These are phyloP conservation scores for Ceyx margarethae DNA, from an alignment of 2,113 vertebrate species.

Conservation along the genomic window DNA sequence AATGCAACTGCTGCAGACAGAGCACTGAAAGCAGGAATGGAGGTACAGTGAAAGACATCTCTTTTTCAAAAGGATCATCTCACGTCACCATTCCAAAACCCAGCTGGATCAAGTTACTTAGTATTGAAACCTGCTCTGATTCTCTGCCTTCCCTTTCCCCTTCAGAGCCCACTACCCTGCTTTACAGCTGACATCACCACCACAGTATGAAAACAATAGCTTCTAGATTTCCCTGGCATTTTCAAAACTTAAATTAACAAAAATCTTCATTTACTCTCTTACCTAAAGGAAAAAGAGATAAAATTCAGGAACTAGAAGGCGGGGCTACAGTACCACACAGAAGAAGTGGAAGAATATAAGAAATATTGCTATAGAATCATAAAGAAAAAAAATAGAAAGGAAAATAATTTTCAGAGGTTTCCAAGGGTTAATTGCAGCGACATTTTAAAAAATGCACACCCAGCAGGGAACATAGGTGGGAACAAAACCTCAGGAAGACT, in stretches of 20 bases:
- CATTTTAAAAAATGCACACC: not conserved
- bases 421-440: not conserved
- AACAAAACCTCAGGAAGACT: not conserved
- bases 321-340: not conserved
- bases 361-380: not conserved
- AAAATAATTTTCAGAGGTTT: not conserved
- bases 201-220: not conserved
- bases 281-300: not conserved
- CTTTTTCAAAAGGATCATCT: not conserved
- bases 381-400: not conserved
- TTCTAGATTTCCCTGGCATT: not conserved
- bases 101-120: not conserved
- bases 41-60: not conserved
- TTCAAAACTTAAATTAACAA: not conserved
- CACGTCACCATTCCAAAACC: not conserved
- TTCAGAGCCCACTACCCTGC: not conserved
- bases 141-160: not conserved
- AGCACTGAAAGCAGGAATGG: not conserved
- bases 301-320: not conserved
- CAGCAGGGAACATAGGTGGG: not conserved
- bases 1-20: not conserved
- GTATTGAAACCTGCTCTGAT: not conserved
- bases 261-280: not conserved
- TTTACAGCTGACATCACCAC: not conserved
- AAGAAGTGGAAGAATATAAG: not conserved